Evolutionary conservation across 2,888 invertebrate species (phyloP), one percentile per base, ranked within the genome.

Genomic region (Pheosia gnoma): DNA sequence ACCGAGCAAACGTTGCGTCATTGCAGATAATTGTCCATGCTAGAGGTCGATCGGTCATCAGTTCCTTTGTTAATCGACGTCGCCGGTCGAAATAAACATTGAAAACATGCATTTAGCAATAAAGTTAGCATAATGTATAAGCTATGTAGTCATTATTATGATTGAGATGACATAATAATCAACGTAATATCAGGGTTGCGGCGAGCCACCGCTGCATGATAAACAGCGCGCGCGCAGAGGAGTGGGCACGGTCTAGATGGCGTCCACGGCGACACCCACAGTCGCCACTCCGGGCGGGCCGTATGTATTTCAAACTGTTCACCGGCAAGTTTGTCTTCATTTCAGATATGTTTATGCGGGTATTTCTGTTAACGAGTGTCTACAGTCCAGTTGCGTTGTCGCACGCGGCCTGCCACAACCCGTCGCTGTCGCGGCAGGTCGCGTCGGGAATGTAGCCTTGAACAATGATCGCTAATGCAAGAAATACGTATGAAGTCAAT

Each of bases 291-390:
- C 60, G 58, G 71, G 68, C 70, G 74, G 70, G 75, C 77, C 80
- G 86, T 88, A 86, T 81, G 86, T 88, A 86, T 87, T 83, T 85
- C 81, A 86, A 85, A 86, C 79, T 81, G 82, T 83, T 84, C 84
- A 85, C 82, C 81, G 74, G 75, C 72, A 72, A 81, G 81, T 86
- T 88, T 86, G 87, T 88, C 84, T 87, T 84, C 79, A 83, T 82
- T 82, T 80, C 74, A 80, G 82, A 84, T 82, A 85, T 85, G 75
- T 88, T 86, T 83, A 86, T 85, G 82, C 77, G 77, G 79, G 79
- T 79, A 78, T 83, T 83, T 83, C 80, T 81, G 82, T 82, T 74
- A 75, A 77, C 76, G 72, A 80, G 78, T 78, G 75, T 73, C 72
- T 77, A 77, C 73, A 75, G 77, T 77, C 79, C n/a, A 7, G 80